phyloP scores from a whole-genome alignment of 2,888 invertebrate species.

The Megamerina dolium region DNA sequence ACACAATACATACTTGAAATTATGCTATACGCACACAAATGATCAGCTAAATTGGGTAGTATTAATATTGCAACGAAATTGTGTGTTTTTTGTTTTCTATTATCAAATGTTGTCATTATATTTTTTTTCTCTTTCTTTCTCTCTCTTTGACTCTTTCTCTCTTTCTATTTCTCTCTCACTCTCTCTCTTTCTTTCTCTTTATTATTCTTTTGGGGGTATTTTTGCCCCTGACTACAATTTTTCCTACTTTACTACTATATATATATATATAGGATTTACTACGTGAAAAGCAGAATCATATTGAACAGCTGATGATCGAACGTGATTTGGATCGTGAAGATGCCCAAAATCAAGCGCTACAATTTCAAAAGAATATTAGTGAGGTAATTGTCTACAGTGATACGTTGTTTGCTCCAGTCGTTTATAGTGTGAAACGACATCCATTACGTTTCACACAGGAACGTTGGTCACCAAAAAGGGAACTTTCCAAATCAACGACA shows the following conservation, averaged over 20 bases:
- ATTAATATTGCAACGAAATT: no score
- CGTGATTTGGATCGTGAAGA: slow-evolving; percentile 86
- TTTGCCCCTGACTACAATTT: slow-evolving; percentile 5
- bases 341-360: slow-evolving; percentile 64
- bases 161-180: background rate
- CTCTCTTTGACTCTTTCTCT: background rate
- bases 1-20: no score
- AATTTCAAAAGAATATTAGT: slow-evolving; percentile 46
- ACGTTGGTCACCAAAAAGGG: slow-evolving; percentile 18
- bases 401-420: slow-evolving; percentile 34
- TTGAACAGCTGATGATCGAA: slow-evolving; percentile 86
- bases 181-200: background rate
- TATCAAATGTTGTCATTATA: background rate
- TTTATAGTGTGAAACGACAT: slow-evolving; percentile 32
- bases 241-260: no score
- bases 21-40: no score
- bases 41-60: no score
- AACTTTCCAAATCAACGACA: slow-evolving; percentile 8
- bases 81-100: no score
- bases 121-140: slow-evolving; percentile 1
- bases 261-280: slow-evolving; percentile 92
- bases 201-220: slow-evolving; percentile 2
- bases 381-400: slow-evolving; percentile 49
- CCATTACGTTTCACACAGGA: slow-evolving; percentile 28
- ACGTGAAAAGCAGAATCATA: slow-evolving; percentile 89